These are phyloP conservation scores for Chaenocephalus aceratus DNA, from an alignment of 2,113 vertebrate species.

Conservation along the genomic window DNA sequence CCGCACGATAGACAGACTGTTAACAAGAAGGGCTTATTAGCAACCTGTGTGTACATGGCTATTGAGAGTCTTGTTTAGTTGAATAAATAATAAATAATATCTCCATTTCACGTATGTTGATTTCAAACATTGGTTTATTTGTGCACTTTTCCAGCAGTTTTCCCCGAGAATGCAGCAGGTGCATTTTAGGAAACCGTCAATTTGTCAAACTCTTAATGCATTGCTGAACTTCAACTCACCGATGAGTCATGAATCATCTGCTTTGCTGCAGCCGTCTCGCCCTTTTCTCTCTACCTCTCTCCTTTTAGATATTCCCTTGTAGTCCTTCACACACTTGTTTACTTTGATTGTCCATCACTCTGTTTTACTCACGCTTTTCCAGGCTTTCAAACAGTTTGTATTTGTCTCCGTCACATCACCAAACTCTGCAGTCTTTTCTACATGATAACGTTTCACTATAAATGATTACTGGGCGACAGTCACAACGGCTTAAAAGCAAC, in stretches of 20 bases:
- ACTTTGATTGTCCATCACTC: neutral
- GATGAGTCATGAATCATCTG: constrained; percentile 36
- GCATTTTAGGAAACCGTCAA: neutral
- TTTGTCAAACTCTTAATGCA: constrained; percentile 11
- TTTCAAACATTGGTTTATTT: neutral
- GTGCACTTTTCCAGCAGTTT: neutral
- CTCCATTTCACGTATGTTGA: neutral
- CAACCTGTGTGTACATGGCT: constrained; percentile 7
- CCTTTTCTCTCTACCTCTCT: neutral
- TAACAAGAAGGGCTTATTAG: constrained; percentile 47
- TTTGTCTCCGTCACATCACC: neutral
- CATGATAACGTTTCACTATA: neutral
- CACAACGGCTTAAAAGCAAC: too few species aligned
- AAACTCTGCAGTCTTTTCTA: neutral
- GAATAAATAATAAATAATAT: neutral
- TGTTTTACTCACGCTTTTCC: neutral
- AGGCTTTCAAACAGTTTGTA: constrained; percentile 1
- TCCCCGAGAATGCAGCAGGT: neutral
- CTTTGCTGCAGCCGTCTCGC: neutral
- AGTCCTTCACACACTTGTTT: constrained; percentile 2
- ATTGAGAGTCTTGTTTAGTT: neutral
- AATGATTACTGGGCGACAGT: neutral
- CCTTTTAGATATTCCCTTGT: neutral
- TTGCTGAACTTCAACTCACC: constrained; percentile 13
- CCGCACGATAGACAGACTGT: constrained; percentile 21